phyloP scores from a whole-genome alignment of 2,113 vertebrate genomes.

The Poeciliopsis prolifica region DNA sequence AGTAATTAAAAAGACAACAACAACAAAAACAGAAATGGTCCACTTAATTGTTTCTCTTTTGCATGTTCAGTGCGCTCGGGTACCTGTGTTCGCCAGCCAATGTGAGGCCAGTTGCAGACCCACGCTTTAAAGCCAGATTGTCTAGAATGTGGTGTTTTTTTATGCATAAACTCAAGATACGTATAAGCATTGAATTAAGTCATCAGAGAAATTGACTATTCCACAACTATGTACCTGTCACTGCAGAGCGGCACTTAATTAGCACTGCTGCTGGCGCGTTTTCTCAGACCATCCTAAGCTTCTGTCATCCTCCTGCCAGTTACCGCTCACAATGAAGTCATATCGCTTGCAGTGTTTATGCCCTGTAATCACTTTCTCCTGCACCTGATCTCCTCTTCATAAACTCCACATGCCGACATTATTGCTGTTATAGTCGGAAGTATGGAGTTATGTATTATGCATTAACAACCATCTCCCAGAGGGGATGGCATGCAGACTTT shows the following conservation, averaged over 20 bases:
- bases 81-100: no score
- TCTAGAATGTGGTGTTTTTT: not conserved
- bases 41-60: no score
- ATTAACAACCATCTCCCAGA: conserved; percentile 64
- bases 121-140: not conserved
- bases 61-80: no score
- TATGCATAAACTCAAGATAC: conserved; percentile 4
- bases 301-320: conserved; percentile 46
- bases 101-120: no score
- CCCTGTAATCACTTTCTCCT: conserved; percentile 74
- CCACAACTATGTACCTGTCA: not conserved
- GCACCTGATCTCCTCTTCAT: conserved; percentile 73
- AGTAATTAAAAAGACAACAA: no score
- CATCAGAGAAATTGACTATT: conserved; percentile 18
- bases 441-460: conserved; percentile 74
- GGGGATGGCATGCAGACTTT: conserved; percentile 44
- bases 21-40: no score
- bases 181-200: conserved; percentile 27
- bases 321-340: conserved; percentile 49
- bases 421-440: conserved; percentile 70
- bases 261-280: conserved; percentile 26
- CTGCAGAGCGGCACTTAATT: conserved; percentile 31
- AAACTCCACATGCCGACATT: conserved; percentile 60
- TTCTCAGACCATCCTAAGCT: conserved; percentile 16
- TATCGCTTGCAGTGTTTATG: conserved; percentile 68